Percentiles rank a stretch among this genome's conserved stretches.
These are phyloP conservation scores for Microctonus aethiopoides DNA, from an alignment of 2,888 invertebrate species.

Conservation along the genomic window DNA sequence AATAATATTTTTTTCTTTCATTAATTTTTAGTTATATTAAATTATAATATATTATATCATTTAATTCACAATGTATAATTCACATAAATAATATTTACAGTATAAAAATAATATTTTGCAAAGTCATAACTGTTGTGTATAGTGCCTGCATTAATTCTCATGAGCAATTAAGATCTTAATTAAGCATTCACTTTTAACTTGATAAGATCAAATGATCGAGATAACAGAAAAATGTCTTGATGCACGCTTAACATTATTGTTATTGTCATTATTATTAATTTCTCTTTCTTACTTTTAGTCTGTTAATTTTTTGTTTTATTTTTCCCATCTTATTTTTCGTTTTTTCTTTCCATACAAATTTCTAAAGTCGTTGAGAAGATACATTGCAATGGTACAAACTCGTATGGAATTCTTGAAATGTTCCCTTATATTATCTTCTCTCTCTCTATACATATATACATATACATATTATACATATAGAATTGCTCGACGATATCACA, in stretches of 20 bases:
- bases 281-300: not conserved
- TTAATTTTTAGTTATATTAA: not conserved
- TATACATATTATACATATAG: not conserved
- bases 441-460: not conserved
- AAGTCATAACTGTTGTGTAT: conserved; percentile 33
- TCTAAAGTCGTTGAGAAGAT: not conserved
- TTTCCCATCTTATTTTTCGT: not conserved
- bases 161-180: conserved; percentile 63
- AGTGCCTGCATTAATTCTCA: conserved; percentile 19
- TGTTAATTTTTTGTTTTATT: not conserved
- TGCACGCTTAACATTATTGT: not conserved
- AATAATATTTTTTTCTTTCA: not conserved
- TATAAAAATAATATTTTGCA: conserved; percentile 7
- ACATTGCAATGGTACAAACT: not conserved
- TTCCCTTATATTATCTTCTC: not conserved
- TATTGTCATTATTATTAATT: conserved; percentile 2
- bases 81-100: not conserved
- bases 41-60: not conserved
- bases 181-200: conserved; percentile 57
- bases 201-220: conserved; percentile 4
- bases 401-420: conserved; percentile 13
- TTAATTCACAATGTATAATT: not conserved
- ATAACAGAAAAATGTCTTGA: not conserved
- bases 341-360: not conserved
- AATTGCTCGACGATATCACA: conserved; percentile 3